phyloP scores from a whole-genome alignment of 2,797 vertebrate species.

The Pantherophis alleghaniensis region DNA sequence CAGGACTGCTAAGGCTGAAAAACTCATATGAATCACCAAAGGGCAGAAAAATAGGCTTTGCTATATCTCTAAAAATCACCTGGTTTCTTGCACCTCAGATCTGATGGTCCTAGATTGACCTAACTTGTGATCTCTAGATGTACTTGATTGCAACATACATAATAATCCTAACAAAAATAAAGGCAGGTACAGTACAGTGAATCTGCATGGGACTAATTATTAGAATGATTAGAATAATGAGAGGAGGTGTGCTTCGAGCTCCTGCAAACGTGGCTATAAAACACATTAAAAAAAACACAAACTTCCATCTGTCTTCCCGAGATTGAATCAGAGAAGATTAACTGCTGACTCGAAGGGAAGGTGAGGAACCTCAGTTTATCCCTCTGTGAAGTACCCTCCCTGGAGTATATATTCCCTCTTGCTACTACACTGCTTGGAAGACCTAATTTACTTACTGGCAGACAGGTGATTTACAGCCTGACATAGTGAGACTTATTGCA shows the following conservation, averaged over 20 bases:
- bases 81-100: neutral
- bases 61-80: neutral
- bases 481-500: neutral
- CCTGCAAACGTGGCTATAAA: neutral
- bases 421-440: conserved; percentile 46
- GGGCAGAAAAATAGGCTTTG: neutral
- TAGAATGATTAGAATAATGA: neutral
- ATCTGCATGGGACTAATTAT: neutral
- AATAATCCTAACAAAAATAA: neutral
- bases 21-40: neutral
- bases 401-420: conserved; percentile 6
- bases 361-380: neutral
- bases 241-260: neutral
- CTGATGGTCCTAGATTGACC: neutral
- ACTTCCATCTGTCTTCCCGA: neutral
- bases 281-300: neutral
- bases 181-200: neutral
- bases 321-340: neutral
- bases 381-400: neutral
- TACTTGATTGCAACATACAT: neutral
- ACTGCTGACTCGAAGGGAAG: neutral
- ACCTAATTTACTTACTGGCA: conserved; percentile 47
- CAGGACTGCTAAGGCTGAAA: neutral
- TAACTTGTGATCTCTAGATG: neutral
- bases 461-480: conserved; percentile 2